These are phyloP conservation scores for Xenus cinereus DNA, from an alignment of 2,113 vertebrate species.

Conservation along the genomic window DNA sequence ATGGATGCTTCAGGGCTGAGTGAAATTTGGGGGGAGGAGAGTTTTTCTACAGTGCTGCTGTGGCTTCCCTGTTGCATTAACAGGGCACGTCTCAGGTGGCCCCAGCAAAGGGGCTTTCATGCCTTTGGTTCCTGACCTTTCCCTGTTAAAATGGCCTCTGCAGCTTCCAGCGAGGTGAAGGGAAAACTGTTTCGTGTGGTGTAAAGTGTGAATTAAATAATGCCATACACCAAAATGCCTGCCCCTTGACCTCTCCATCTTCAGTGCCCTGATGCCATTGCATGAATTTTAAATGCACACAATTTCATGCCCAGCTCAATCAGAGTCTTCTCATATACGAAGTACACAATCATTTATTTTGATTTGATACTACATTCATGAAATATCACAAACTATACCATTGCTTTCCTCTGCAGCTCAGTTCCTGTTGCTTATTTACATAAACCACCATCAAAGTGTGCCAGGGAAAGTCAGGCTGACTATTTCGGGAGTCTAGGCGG, in stretches of 20 bases:
- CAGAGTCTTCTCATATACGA: neutral
- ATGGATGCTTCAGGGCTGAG: neutral
- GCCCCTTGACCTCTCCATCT: neutral
- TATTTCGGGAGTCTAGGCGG: neutral
- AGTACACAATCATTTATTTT: neutral
- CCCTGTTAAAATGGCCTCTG: neutral
- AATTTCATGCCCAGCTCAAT: neutral
- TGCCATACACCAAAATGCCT: neutral
- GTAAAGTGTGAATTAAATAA: neutral
- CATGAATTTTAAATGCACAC: neutral
- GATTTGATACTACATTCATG: neutral
- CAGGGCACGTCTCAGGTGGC: accelerated
- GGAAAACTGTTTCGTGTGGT: neutral
- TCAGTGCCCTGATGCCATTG: neutral
- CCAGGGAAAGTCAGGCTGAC: neutral
- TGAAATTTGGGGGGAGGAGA: neutral
- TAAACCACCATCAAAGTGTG: neutral
- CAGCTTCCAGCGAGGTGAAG: neutral
- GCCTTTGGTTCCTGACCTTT: neutral
- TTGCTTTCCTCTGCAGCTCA: neutral
- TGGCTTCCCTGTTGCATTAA: neutral
- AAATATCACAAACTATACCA: neutral
- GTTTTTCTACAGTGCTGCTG: neutral
- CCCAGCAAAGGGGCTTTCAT: neutral
- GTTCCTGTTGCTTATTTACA: neutral